These are phyloP conservation scores for Siniperca chuatsi DNA, from an alignment of 2,113 vertebrate genomes.

Conservation along the genomic window DNA sequence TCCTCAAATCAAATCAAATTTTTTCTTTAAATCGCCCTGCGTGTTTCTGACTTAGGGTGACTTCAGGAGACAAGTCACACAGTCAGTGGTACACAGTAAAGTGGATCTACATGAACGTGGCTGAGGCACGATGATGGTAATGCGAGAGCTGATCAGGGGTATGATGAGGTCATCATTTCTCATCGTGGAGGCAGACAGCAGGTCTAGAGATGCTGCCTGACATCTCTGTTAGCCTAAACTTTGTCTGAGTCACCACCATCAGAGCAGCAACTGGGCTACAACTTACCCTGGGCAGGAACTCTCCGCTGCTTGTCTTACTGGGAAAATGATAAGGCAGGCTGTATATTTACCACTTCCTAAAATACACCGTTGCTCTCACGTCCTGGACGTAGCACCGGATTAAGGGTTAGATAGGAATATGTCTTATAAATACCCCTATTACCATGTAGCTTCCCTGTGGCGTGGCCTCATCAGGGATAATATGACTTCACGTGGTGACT, in stretches of 20 bases:
- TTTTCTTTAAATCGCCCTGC: no score
- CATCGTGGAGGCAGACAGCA: slow-evolving; percentile 28
- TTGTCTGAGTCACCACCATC: slow-evolving; percentile 31
- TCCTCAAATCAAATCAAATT: background rate
- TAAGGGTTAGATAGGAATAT: slow-evolving; percentile 57
- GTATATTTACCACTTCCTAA: slow-evolving; percentile 78
- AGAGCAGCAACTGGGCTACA: slow-evolving; percentile 33
- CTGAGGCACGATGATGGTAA: background rate
- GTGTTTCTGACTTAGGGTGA: background rate
- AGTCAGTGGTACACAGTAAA: background rate
- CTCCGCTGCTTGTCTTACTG: slow-evolving; percentile 37
- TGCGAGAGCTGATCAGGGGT: background rate
- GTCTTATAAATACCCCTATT: slow-evolving; percentile 66
- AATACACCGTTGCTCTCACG: slow-evolving; percentile 70
- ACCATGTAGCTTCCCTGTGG: slow-evolving; percentile 13
- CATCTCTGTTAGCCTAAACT: slow-evolving; percentile 24
- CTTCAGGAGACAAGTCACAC: background rate
- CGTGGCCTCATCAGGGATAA: slow-evolving; percentile 1
- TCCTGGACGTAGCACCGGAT: slow-evolving; percentile 59
- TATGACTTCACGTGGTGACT: slow-evolving; percentile 32
- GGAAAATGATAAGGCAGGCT: slow-evolving; percentile 70
- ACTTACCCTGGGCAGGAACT: slow-evolving; percentile 28
- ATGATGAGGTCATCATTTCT: background rate
- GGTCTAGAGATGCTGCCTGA: slow-evolving; percentile 32
- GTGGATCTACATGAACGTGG: background rate